Evolutionary conservation across 53 echinoderm and acorn worm species (phyloP).

Genomic region (Mesocentrotus franciscanus): DNA sequence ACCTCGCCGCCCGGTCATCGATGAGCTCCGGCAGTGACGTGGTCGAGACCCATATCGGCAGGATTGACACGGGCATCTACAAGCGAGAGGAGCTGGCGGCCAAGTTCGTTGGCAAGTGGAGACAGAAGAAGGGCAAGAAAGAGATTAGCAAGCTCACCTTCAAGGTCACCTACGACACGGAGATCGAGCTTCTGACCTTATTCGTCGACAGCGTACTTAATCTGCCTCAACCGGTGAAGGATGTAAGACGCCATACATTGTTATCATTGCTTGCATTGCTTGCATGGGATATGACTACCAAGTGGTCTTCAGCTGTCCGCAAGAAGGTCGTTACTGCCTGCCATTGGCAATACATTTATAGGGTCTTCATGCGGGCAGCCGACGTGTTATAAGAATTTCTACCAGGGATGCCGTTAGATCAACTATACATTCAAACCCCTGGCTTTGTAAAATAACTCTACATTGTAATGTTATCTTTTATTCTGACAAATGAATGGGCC

Average conservation of each 20-base stretch:
- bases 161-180: constrained; percentile 77
- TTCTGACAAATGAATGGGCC: too few species aligned
- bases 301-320: too few species aligned
- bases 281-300: too few species aligned
- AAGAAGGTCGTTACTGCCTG: too few species aligned
- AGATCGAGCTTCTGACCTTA: constrained; percentile 77
- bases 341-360: too few species aligned
- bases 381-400: too few species aligned
- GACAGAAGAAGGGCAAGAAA: constrained; percentile 47
- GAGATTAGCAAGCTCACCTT: constrained; percentile 84
- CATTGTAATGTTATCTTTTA: too few species aligned
- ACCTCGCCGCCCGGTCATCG: constrained; percentile 48
- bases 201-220: constrained; percentile 81
- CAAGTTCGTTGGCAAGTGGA: constrained; percentile 29
- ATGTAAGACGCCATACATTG: neutral
- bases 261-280: neutral
- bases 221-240: constrained; percentile 68
- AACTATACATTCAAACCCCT: too few species aligned
- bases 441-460: too few species aligned
- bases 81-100: constrained; percentile 53
- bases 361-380: too few species aligned
- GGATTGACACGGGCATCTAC: constrained; percentile 76
- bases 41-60: constrained; percentile 63
- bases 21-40: neutral
- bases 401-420: too few species aligned